Evolutionary conservation across 1,140 invertebrate species (phyloP), one percentile per base, ranked within the genome.

Genomic region (Bombus consobrinus): DNA sequence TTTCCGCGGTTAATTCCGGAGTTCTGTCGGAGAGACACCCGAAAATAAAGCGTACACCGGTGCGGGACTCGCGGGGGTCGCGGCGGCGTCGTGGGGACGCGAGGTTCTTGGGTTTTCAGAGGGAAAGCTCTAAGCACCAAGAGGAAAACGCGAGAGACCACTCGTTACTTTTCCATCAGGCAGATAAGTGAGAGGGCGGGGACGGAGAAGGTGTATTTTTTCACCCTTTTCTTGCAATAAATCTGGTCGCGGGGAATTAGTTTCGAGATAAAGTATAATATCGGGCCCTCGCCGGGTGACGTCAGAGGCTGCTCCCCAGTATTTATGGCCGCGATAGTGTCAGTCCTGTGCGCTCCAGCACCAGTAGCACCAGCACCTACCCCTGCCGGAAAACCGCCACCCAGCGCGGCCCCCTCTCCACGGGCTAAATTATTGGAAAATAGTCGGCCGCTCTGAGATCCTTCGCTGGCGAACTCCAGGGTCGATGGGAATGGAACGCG

Each of bases 201-300:
- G 73, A 82, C 76, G 79, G 80, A 81, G 86, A 86, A 80, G 81
- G 82, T 86, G 84, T 92, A 92, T 93, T 93, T 93, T 93, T 93
- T 93, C 89, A 90, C 92, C 92, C 93, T 91, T 91, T 91, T 93
- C 92, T 93, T 93, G 93, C 92, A 93, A 93, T 93, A 93, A 93
- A 93, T 93, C 93, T 93, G 92, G 89, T 90, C 92, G 92, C 92
- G 91, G 93, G 90, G 93, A 93, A 93, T 93, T 93, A 93, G 93
- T 93, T 93, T 93, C 89, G 92, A 93, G 93, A 93, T 93, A 93
- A 93, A 93, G 93, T 93, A 93, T 93, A 93, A 93, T 93, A 93
- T 93, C 93, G 92, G 92, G 90, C 93, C 92, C 91, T 92, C 91
- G 90, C 87, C 86, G 86, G 92, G 90, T 93, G 93, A 93, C 93